Conservation (phyloP, 2,113 vertebrate genomes). For the Pyxicephalus adspersus region DNA sequence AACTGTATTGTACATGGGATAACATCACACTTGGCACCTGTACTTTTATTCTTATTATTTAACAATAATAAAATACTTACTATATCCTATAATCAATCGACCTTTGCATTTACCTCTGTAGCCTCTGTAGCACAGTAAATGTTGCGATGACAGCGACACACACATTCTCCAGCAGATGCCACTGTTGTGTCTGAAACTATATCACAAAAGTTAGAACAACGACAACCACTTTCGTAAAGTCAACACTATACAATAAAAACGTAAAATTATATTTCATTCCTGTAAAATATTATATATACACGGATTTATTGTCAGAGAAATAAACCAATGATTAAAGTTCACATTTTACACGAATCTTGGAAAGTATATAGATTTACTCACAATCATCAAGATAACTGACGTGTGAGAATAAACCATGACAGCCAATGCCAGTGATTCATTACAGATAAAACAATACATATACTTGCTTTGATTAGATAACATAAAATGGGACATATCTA, state of each 20-base stretch:
- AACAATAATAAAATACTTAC: no score
- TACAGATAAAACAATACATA: no score
- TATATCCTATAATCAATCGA: no score
- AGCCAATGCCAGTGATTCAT: neutral
- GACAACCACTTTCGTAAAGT: constrained; percentile 27
- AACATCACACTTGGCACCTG: no score
- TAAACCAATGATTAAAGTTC: neutral
- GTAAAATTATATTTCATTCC: constrained; percentile 43
- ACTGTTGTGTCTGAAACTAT: constrained; percentile 44
- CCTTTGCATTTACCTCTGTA: no score
- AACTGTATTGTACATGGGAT: no score
- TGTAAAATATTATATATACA: constrained; percentile 15
- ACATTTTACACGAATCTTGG: constrained; percentile 2
- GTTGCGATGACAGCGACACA: no score
- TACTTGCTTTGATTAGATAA: no score
- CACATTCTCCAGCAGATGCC: constrained; percentile 38
- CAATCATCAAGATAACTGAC: constrained; percentile 2
- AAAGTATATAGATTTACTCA: neutral
- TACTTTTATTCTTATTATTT: no score
- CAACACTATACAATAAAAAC: constrained; percentile 40
- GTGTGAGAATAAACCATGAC: neutral
- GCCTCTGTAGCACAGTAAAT: no score
- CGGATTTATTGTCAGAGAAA: constrained; percentile 15
- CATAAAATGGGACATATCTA: no score
- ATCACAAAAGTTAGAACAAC: constrained; percentile 30